Evolutionary conservation across 2,797 vertebrate species (phyloP), one percentile per base, ranked within the genome.

Genomic region (Crocidura indochinensis): DNA sequence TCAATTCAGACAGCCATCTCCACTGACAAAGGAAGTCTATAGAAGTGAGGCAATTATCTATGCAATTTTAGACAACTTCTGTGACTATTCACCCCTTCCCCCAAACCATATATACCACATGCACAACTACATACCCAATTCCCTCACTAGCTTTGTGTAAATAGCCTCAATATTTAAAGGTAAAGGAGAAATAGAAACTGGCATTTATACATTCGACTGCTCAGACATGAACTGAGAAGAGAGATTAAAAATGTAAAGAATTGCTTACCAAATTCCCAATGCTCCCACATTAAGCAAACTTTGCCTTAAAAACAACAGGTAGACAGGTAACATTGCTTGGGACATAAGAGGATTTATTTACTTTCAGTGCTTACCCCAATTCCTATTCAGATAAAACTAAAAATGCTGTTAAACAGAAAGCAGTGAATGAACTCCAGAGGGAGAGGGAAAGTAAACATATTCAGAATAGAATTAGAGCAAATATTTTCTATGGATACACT

Each of bases 261-360:
- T 10, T 6, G 47, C n/a, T 49, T 8, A 29, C 46, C 51, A 47
- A 47, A 65, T 64, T 51, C 49, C 24, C 64, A 12, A 15, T 19
- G 47, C n/a, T n/a, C 14, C 26, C 29, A 20, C 67, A 44, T 12
- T 11, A 64, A 2, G 31, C 31, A 12, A 27, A 27, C 38, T 81
- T 60, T 9, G 29, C 67, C 67, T 65, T 69, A 31, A 84, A 95
- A 65, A 47, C 47, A 47, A 67, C 60, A 75, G 47, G 26, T 19
- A 20, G 11, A 15, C 11, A 5, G 0, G 0, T 11, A 4, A 1
- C 10, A 3, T 5, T 1, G 5, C n/a, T 12, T 3, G 2, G 67
- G 27, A 6, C 10, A 3, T 8, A 12, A 5, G 47, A 29, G 22
- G 44, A 15, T 5, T 53, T 5, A 14, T 72, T 64, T 74, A 19